Base-by-base conservation (phyloP, 2,797 vertebrate genomes). In the Aeoliscus strigatus region DNA sequence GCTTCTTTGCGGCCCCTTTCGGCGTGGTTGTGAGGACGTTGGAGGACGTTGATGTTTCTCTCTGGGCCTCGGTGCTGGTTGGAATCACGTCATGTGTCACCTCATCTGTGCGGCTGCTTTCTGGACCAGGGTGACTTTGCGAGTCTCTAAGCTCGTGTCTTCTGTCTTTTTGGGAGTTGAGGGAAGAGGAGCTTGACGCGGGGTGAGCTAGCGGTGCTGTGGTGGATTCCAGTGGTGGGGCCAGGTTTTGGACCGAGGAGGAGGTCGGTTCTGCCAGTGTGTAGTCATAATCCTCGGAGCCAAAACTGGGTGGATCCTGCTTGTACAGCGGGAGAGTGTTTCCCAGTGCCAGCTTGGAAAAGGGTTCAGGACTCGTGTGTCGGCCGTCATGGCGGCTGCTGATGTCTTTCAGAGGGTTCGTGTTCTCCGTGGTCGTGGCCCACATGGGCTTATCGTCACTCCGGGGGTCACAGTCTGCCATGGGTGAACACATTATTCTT, bases 401-500 rank as follows among this genome's bases (percentile, higher is more conserved):
- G 0, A 86, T 80, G 34, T 87, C 90, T 46, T 75, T 80, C 38
- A 82, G 80, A 0, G 86, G 53, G 32, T 82, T 83, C 0, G 53
- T 65, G 1, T 91, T 87, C 39, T 88, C 89, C 0, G 75, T 23
- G 0, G 88, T 85, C 0, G 85, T 62, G 0, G 71, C 72, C 39
- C 71, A 65, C 1, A 46, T 52, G 0, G 75, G 44, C 0, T 83
- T 85, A 34, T 76, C 74, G 10, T 63, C 13, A 2, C 60, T 24
- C 0, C 25, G 71, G 0, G 56, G 4, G 8, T 83, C 78, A 15
- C 96, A 98, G 14, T 78, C 82, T 0, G 91, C 92, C 9, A 96
- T 64, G 10, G 79, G 86, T 23, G 93, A 95, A 71, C 96, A 98
- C 90, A 91, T 94, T 36, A 96, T 82, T 25, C 79, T 87, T 0